Base-by-base conservation (phyloP, 1,140 invertebrate genomes). In the Papilio dardanus region DNA sequence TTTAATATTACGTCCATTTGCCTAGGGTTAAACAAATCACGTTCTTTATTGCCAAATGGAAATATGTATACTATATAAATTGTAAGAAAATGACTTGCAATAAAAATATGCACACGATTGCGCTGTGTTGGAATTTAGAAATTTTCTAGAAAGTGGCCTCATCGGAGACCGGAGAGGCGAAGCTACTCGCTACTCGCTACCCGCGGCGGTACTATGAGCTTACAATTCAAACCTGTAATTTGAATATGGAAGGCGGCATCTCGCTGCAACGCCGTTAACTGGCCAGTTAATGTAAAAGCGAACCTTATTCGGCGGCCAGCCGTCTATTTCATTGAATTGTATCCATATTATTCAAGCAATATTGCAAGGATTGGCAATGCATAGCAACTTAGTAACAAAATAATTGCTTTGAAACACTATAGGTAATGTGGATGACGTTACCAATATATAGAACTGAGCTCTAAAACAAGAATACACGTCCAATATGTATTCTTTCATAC, bases 201-300 rank as follows among this genome's bases (percentile, higher is more conserved):
- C 54, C 21, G 21, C 54, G 10, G 73, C 42, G 75, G 73, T 75
- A 67, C 75, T 58, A 71, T 77, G 67, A 78, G 79, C 74, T 78
- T 82, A 85, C 85, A 83, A 83, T 87, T 83, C 79, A 86, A 88
- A 88, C 83, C 82, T 84, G 84, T 88, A 87, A 87, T 88, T 88
- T 88, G 83, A 86, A 86, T 86, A 88, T 86, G 82, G 83, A 82
- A 86, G 80, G 77, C 75, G 77, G 79, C 81, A 75, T 78, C 75
- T 75, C 74, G 75, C 76, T 68, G 66, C 67, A 76, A 37, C 69
- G 12, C 54, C 54, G 69, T 24, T 50, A 30, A 76, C 79, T 75
- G 69, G 68, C 74, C 74, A 77, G 79, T 79, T 83, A 83, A 83
- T 80, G 79, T 82, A 74, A 71, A 80, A 80, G 71, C 80, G 76